Conservation (phyloP, 2,797 vertebrate species). For the Tokudaia muenninki region DNA sequence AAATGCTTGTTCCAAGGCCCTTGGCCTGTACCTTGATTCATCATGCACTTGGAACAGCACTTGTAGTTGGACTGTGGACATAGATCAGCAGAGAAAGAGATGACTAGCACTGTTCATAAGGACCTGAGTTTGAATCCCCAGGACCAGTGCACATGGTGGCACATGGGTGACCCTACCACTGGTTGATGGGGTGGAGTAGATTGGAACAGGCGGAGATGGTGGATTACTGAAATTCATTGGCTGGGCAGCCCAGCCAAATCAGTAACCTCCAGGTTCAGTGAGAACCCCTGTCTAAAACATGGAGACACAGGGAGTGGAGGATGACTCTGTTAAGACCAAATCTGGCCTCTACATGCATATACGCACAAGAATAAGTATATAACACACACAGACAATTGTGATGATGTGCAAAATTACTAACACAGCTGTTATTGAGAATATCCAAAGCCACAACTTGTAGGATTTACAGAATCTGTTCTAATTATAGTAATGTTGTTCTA, state of each 20-base stretch:
- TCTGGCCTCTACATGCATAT: background rate
- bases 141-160: background rate
- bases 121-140: background rate
- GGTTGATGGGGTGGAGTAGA: too few relatives aligned
- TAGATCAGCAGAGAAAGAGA: background rate
- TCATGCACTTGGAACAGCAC: background rate
- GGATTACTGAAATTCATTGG: background rate
- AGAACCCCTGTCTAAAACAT: background rate
- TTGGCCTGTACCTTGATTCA: background rate
- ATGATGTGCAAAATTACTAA: background rate
- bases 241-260: background rate
- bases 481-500: slow-evolving; percentile 7
- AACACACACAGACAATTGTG: background rate
- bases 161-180: background rate
- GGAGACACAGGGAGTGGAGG: background rate
- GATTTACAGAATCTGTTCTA: background rate
- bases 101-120: background rate
- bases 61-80: background rate
- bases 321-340: background rate
- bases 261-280: background rate
- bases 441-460: background rate
- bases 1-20: background rate
- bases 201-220: background rate
- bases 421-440: background rate
- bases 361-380: background rate